Conservation (phyloP, 2,113 vertebrate genomes). For the Camelus dromedarius region DNA sequence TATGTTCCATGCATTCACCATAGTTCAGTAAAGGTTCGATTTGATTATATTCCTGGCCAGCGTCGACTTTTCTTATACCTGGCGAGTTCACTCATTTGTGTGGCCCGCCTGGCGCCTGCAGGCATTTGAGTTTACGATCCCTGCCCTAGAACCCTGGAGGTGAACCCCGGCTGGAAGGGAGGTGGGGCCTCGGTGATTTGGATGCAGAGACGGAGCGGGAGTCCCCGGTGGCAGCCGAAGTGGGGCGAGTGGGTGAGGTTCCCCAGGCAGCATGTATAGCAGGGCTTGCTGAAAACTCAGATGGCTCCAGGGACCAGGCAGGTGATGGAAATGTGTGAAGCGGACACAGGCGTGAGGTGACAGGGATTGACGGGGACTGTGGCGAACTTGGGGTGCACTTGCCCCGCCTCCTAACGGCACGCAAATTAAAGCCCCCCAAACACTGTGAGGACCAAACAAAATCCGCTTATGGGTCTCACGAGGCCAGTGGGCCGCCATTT, state of each 20-base stretch:
- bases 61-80: constrained; percentile 74
- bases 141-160: not conserved
- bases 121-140: not conserved
- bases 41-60: constrained; percentile 76
- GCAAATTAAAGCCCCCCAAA: constrained; percentile 64
- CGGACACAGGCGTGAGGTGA: constrained; percentile 14
- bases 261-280: not conserved
- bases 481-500: constrained; percentile 50
- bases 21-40: constrained; percentile 81
- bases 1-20: constrained; percentile 76
- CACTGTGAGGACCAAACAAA: constrained; percentile 82
- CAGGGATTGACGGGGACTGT: constrained; percentile 71
- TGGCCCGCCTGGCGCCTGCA: constrained; percentile 74
- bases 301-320: constrained; percentile 66
- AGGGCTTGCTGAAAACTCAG: constrained; percentile 15
- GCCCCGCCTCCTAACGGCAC: constrained; percentile 56
- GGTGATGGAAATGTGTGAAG: constrained; percentile 63
- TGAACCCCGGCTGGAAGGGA: not conserved
- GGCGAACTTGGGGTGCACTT: constrained; percentile 76
- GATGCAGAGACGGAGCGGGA: not conserved
- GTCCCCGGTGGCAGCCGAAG: not conserved
- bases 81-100: constrained; percentile 64
- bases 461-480: constrained; percentile 38
- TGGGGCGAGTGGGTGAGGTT: not conserved
- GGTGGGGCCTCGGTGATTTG: not conserved